Evolutionary conservation across 2,888 invertebrate species (phyloP).

Genomic region (Smittia aterrima): DNA sequence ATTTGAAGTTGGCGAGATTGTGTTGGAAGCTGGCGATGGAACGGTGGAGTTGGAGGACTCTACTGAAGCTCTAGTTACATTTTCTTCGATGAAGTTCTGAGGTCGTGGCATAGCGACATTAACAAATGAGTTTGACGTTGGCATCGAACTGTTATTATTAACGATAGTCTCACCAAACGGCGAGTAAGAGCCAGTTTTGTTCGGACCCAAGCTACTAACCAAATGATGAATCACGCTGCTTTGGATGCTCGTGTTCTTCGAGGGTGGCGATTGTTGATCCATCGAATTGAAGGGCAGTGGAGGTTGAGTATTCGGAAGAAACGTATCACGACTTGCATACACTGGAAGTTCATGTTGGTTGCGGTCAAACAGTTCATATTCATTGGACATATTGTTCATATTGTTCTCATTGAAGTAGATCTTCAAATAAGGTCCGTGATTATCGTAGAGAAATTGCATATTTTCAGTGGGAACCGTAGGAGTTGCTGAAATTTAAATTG

Average conservation of each 20-base stretch:
- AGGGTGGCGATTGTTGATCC: background rate
- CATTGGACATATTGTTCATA: background rate
- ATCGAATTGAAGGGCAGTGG: constrained; percentile 13
- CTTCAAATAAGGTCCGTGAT: constrained; percentile 28
- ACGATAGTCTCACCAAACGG: constrained; percentile 47
- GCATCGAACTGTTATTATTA: constrained; percentile 43
- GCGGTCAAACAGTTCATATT: constrained; percentile 28
- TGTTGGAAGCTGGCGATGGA: background rate
- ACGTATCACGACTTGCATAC: background rate
- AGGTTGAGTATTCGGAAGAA: constrained; percentile 31
- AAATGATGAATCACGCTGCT: constrained; percentile 39
- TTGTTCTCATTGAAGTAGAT: constrained; percentile 32
- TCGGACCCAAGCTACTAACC: constrained; percentile 22
- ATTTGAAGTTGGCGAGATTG: constrained; percentile 44
- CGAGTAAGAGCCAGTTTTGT: constrained; percentile 48
- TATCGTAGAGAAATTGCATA: constrained; percentile 30
- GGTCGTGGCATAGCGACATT: background rate
- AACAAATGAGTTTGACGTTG: background rate
- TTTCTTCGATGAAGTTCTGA: background rate
- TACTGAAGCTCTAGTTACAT: background rate
- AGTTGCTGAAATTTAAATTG: background rate
- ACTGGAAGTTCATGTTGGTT: constrained; percentile 12
- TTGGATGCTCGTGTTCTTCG: background rate
- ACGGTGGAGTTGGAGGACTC: constrained; percentile 12
- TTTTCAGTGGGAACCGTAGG: constrained; percentile 13